Conservation (phyloP, 1,140 invertebrate species). For the Archegozetes longisetosus region DNA sequence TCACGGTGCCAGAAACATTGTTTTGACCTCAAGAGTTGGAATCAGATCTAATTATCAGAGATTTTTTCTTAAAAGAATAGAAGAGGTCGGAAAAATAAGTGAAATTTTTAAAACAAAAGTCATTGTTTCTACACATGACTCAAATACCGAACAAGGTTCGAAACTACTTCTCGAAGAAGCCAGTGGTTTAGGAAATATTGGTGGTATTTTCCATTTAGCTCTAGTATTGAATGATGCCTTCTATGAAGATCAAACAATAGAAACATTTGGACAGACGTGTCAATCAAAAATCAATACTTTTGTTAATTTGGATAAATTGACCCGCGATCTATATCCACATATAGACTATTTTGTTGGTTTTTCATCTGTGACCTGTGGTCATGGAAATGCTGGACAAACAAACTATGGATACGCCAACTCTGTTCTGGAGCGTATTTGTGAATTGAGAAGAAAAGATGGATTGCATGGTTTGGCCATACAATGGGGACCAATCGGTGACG, state of each 20-base stretch:
- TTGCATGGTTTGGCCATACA: constrained; percentile 58
- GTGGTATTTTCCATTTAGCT: constrained; percentile 86
- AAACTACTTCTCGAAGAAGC: constrained; percentile 36
- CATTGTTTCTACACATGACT: constrained; percentile 50
- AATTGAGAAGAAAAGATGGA: constrained; percentile 31
- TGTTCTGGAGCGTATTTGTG: constrained; percentile 37
- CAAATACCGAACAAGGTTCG: constrained; percentile 46
- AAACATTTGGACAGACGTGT: constrained; percentile 51
- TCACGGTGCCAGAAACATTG: constrained; percentile 61
- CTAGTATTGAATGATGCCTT: constrained; percentile 64
- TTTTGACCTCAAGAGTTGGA: constrained; percentile 72
- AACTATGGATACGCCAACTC: constrained; percentile 41
- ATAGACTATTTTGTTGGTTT: constrained; percentile 86
- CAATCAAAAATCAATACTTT: constrained; percentile 45
- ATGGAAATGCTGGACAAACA: constrained; percentile 37
- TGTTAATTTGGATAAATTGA: constrained; percentile 51
- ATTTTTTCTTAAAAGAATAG: constrained; percentile 29
- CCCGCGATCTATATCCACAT: constrained; percentile 46
- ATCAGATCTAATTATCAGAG: constrained; percentile 69
- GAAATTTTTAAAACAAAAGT: constrained; percentile 41
- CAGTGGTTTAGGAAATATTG: constrained; percentile 55
- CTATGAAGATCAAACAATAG: constrained; percentile 66
- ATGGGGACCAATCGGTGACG: constrained; percentile 87
- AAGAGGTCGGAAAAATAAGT: constrained; percentile 44
- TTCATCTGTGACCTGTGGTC: constrained; percentile 58